A percentile compares a stretch with the other conserved stretches of the same genome.
These are phyloP conservation scores for Labroides dimidiatus DNA, from an alignment of 2,797 vertebrate genomes.

Conservation along the genomic window DNA sequence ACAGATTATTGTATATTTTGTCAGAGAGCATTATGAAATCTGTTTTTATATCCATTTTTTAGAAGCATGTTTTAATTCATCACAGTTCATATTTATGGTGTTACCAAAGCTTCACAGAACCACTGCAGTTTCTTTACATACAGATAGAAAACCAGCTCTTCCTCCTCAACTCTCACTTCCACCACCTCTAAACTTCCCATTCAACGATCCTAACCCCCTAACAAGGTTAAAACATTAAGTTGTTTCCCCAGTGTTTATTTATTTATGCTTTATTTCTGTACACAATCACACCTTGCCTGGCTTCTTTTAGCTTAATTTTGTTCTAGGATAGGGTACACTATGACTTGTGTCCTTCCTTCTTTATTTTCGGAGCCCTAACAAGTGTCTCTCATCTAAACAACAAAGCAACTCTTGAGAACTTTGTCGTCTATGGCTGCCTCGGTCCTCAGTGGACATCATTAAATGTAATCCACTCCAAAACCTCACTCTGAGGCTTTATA, in stretches of 20 bases:
- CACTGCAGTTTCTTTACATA: not conserved
- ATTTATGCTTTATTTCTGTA: constrained; percentile 25
- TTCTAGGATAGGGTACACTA: constrained; percentile 14
- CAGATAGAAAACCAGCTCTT: not conserved
- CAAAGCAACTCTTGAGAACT: not conserved
- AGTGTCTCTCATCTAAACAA: too few relatives aligned
- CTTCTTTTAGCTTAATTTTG: constrained; percentile 8
- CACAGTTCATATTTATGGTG: not conserved
- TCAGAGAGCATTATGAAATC: not conserved
- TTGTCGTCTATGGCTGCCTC: constrained; percentile 7
- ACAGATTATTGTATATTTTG: constrained; percentile 14
- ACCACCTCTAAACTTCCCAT: constrained; percentile 9
- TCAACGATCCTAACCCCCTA: constrained; percentile 18
- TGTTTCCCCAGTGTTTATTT: constrained; percentile 64
- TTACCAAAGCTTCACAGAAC: constrained; percentile 5
- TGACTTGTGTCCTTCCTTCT: not conserved
- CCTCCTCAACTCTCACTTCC: not conserved
- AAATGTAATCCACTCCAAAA: constrained; percentile 2
- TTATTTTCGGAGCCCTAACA: constrained; percentile 19
- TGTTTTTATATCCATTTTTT: constrained; percentile 12
- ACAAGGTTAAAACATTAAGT: constrained; percentile 52
- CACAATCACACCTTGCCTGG: constrained; percentile 37
- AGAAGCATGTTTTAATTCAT: constrained; percentile 9
- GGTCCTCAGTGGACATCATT: not conserved
- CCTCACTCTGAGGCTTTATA: not conserved